These are phyloP conservation scores for Catostomus latipinnis DNA, from an alignment of 2,797 vertebrate species.

Conservation along the genomic window DNA sequence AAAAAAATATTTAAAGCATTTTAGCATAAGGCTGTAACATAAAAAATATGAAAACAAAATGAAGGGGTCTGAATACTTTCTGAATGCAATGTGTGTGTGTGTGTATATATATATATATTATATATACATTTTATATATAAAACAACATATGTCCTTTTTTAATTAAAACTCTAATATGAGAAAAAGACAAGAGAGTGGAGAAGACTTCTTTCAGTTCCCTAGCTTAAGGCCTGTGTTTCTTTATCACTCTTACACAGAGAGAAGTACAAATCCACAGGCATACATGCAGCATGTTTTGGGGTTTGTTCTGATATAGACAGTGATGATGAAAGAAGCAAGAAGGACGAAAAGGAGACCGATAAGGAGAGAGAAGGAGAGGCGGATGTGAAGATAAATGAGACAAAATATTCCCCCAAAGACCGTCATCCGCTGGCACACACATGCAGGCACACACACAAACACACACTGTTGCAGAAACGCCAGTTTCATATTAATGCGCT, in stretches of 20 bases:
- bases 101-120: too few relatives aligned
- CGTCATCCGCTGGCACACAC: conserved; percentile 49
- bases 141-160: conserved; percentile 10
- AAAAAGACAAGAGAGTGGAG: conserved; percentile 23
- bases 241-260: conserved; percentile 5
- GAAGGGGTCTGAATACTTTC: too few relatives aligned
- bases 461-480: conserved; percentile 77
- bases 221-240: conserved; percentile 6
- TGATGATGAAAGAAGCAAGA: background rate
- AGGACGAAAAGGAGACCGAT: background rate
- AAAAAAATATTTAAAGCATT: too few relatives aligned
- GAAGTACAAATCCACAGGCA: background rate
- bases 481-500: conserved; percentile 85
- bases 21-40: too few relatives aligned
- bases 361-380: conserved; percentile 20
- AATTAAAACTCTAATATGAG: conserved; percentile 6
- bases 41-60: too few relatives aligned
- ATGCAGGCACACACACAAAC: conserved; percentile 37
- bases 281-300: conserved; percentile 7
- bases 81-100: too few relatives aligned
- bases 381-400: conserved; percentile 76
- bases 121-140: too few relatives aligned
- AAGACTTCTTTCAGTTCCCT: conserved; percentile 16
- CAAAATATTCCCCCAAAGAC: conserved; percentile 53
- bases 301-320: background rate